Evolutionary conservation across 2,888 invertebrate genomes (phyloP).

Genomic region (Cerastoderma edule): DNA sequence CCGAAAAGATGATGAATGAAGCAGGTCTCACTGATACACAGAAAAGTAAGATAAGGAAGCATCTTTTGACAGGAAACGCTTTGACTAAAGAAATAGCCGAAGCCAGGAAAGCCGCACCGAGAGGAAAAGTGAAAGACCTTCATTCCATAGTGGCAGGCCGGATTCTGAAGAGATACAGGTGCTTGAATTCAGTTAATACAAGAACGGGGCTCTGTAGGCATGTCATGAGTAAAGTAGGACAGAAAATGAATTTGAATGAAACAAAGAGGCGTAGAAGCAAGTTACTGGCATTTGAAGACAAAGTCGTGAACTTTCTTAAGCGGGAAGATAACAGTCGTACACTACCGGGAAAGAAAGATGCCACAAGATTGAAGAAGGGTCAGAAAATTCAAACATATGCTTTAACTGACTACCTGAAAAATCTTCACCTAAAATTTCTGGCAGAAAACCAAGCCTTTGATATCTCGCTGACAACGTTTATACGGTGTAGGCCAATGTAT

Average conservation of each 20-base stretch:
- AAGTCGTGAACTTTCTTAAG: conserved; percentile 30
- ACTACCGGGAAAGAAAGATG: conserved; percentile 44
- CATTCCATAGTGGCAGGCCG: conserved; percentile 21
- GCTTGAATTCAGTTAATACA: conserved; percentile 3
- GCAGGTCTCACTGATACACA: conserved; percentile 5
- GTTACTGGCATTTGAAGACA: conserved; percentile 11
- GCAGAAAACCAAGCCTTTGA: conserved; percentile 45
- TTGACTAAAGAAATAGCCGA: neutral
- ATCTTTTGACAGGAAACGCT: conserved; percentile 1
- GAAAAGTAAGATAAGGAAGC: neutral
- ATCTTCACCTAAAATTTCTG: conserved; percentile 36
- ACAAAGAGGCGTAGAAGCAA: neutral
- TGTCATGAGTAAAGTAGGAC: conserved; percentile 14
- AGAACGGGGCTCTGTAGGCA: conserved; percentile 39
- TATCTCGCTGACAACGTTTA: conserved; percentile 46
- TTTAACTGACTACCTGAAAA: conserved; percentile 38
- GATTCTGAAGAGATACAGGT: conserved; percentile 39
- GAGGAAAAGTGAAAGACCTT: neutral
- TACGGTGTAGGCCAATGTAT: conserved; percentile 37
- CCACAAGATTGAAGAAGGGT: conserved; percentile 28
- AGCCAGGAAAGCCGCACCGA: conserved; percentile 2
- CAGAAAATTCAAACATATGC: conserved; percentile 32
- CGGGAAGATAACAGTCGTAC: conserved; percentile 42
- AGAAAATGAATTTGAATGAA: conserved; percentile 18
- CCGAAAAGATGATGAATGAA: conserved; percentile 11